Percentiles rank a stretch among this genome's conserved stretches.
These are phyloP conservation scores for Aspidiotus rigidus DNA, from an alignment of 2,888 invertebrate species.

Conservation along the genomic window DNA sequence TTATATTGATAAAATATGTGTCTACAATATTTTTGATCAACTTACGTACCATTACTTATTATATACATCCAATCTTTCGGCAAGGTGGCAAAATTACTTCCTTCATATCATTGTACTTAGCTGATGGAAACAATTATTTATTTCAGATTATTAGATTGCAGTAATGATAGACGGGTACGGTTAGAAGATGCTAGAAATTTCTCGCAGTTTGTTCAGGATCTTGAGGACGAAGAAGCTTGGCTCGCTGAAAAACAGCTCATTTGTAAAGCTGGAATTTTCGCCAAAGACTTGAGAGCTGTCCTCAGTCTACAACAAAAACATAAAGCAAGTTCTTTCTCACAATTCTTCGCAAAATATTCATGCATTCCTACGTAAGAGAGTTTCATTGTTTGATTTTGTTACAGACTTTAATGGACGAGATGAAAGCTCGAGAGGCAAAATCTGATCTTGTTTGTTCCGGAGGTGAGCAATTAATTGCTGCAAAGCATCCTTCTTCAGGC, in stretches of 20 bases:
- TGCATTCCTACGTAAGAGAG: background rate
- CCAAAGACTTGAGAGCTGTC: slow-evolving; percentile 86
- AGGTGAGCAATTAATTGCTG: slow-evolving; percentile 63
- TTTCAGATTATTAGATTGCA: slow-evolving; percentile 56
- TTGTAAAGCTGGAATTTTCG: slow-evolving; percentile 83
- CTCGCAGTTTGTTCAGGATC: slow-evolving; percentile 91
- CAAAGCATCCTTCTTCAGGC: slow-evolving; percentile 68
- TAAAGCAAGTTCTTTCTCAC: slow-evolving; percentile 51
- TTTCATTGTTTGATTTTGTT: background rate
- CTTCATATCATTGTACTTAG: background rate
- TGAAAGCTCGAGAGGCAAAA: slow-evolving; percentile 65
- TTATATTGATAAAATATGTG: too few relatives aligned
- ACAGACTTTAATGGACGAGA: slow-evolving; percentile 64
- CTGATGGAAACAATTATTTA: background rate
- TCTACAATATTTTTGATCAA: too few relatives aligned
- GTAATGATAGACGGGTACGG: slow-evolving; percentile 66
- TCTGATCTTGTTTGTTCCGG: slow-evolving; percentile 59
- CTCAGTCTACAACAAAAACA: slow-evolving; percentile 85
- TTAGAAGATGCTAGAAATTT: slow-evolving; percentile 88
- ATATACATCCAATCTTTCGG: too few relatives aligned
- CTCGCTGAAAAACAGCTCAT: slow-evolving; percentile 87
- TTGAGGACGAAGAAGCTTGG: slow-evolving; percentile 97
- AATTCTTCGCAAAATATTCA: background rate
- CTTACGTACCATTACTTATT: too few relatives aligned
- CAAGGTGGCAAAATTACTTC: too few relatives aligned